These are phyloP conservation scores for Euwallacea fornicatus DNA, from an alignment of 1,140 invertebrate genomes.

Conservation along the genomic window DNA sequence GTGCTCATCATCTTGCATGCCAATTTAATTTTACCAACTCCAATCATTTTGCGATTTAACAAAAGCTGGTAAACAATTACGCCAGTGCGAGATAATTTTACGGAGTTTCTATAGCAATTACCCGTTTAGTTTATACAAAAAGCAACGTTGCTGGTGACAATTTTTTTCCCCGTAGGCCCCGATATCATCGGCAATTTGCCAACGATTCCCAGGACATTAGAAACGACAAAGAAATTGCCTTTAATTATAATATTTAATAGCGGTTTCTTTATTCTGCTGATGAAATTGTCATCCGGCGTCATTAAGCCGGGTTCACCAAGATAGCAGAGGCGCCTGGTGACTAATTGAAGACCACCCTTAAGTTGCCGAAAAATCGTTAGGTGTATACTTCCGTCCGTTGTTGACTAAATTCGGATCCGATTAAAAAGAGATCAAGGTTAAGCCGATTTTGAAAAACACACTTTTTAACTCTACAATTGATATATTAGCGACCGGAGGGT, in stretches of 20 bases:
- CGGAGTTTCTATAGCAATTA: constrained; percentile 7
- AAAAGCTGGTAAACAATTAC: not conserved
- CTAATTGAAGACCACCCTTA: constrained; percentile 36
- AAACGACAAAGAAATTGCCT: constrained; percentile 34
- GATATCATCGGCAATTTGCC: constrained; percentile 31
- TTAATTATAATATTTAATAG: constrained; percentile 31
- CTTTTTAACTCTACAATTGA: not conserved
- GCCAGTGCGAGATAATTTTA: not conserved
- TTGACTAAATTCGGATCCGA: not conserved
- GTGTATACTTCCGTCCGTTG: not conserved
- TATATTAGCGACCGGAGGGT: not conserved
- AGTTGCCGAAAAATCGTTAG: constrained; percentile 26
- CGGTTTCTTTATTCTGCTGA: constrained; percentile 32
- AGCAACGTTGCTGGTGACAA: not conserved
- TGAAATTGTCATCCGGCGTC: constrained; percentile 36
- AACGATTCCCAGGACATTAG: constrained; percentile 31
- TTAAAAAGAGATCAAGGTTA: constrained; percentile 25
- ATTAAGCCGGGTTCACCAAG: constrained; percentile 9
- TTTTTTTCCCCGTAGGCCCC: constrained; percentile 7
- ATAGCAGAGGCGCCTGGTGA: constrained; percentile 25
- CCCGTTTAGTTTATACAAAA: not conserved
- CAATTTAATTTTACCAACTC: constrained; percentile 2
- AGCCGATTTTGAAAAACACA: not conserved
- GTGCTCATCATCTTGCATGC: not conserved
- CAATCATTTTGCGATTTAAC: constrained; percentile 11